Conservation (phyloP, 2,888 invertebrate species). For the Pachycephus smyrnensis region DNA sequence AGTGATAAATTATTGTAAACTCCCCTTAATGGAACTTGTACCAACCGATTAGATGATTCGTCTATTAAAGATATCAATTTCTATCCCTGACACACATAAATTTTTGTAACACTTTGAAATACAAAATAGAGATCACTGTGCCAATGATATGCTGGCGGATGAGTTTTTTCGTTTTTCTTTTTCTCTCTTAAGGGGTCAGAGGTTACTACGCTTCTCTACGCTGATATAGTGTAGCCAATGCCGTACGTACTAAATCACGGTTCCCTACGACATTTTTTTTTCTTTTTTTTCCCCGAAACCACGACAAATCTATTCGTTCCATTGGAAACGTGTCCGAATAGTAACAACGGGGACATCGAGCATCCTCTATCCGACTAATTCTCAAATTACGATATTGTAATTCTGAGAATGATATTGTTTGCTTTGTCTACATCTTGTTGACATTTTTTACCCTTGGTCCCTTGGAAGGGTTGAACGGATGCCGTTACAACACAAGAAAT, state of each 20-base stretch:
- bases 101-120: background rate
- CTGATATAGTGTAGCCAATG: background rate
- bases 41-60: background rate
- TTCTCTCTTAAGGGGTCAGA: background rate
- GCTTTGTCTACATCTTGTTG: background rate
- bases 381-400: background rate
- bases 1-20: background rate
- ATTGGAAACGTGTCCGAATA: background rate
- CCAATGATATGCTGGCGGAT: background rate
- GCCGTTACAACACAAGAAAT: background rate
- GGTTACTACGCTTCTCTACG: background rate
- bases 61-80: background rate
- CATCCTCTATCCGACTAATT: background rate
- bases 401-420: background rate
- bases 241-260: background rate
- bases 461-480: background rate
- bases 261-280: background rate
- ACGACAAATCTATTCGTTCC: background rate
- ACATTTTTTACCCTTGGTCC: background rate
- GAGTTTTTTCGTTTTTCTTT: background rate
- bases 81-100: background rate
- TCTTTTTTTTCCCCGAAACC: background rate
- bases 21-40: background rate
- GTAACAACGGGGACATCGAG: background rate
- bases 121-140: background rate